phyloP scores from a whole-genome alignment of 2,113 vertebrate genomes.

The Lota lota region DNA sequence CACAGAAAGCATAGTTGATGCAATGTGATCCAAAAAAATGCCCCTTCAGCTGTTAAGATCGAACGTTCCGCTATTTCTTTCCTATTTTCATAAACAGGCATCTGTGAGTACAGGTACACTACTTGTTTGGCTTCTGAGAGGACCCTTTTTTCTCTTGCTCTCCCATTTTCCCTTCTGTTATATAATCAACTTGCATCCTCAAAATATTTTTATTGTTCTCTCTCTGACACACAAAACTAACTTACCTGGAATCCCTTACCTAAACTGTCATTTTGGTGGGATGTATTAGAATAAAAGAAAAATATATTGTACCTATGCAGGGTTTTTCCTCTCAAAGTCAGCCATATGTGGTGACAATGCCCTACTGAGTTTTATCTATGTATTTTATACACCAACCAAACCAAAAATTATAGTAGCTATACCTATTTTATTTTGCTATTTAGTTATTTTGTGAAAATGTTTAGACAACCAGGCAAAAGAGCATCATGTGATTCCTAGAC shows the following conservation, averaged over 20 bases:
- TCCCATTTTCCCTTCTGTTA: not conserved
- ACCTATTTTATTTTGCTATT: too few species aligned
- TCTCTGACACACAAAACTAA: not conserved
- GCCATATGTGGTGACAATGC: not conserved
- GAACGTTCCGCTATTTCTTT: not conserved
- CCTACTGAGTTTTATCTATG: too few species aligned
- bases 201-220: not conserved
- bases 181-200: not conserved
- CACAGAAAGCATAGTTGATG: not conserved
- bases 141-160: not conserved
- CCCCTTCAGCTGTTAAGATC: not conserved
- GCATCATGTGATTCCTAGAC: too few species aligned
- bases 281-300: too few species aligned
- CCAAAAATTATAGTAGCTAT: too few species aligned
- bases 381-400: too few species aligned
- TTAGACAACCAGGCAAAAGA: too few species aligned
- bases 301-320: not conserved
- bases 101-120: not conserved
- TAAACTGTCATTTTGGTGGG: too few species aligned
- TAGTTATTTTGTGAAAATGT: too few species aligned
- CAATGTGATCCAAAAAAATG: too few species aligned
- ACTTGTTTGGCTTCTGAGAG: not conserved
- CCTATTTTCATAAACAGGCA: not conserved
- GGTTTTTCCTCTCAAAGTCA: constrained; percentile 11
- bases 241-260: too few species aligned